These are phyloP conservation scores for Myrmecophaga tridactyla DNA, from an alignment of 2,113 vertebrate genomes.

Conservation along the genomic window DNA sequence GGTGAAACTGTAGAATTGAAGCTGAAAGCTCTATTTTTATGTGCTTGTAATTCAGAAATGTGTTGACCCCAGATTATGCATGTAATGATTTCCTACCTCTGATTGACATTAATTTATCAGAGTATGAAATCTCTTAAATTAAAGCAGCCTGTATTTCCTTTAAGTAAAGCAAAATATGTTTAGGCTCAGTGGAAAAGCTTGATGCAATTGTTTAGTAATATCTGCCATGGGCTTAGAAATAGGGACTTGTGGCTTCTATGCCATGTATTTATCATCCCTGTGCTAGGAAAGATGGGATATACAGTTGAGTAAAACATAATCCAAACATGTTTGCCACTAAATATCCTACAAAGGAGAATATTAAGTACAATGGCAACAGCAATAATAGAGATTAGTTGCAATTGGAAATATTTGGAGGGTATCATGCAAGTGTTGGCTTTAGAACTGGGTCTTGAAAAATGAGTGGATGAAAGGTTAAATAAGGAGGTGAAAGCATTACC, in stretches of 20 bases:
- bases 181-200: not conserved
- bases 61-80: too few species aligned
- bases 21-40: too few species aligned
- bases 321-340: not conserved
- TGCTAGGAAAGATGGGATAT: not conserved
- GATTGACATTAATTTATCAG: too few species aligned
- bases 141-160: too few species aligned
- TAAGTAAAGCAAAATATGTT: not conserved
- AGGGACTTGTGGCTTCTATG: not conserved
- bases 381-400: not conserved
- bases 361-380: not conserved
- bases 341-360: not conserved
- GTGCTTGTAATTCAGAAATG: too few species aligned
- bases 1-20: too few species aligned
- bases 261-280: not conserved
- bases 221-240: not conserved
- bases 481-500: not conserved
- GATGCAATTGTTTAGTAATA: not conserved
- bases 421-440: not conserved
- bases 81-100: too few species aligned
- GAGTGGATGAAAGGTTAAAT: not conserved
- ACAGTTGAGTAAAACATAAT: not conserved
- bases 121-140: too few species aligned
- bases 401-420: not conserved
- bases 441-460: not conserved